Base-by-base conservation (phyloP, 2,888 invertebrate species). In the Acleris emargana region DNA sequence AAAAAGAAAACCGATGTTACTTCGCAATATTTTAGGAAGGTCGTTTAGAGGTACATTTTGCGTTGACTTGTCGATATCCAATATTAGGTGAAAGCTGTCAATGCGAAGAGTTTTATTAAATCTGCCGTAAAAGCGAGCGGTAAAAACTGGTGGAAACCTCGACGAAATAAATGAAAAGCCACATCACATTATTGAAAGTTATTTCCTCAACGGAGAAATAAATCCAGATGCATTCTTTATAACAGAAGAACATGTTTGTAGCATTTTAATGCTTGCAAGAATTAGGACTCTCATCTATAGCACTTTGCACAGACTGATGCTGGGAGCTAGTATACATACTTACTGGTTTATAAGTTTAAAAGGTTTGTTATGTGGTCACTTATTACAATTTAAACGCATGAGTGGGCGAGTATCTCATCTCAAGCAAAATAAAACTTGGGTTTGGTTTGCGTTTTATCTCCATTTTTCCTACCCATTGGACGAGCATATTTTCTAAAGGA, bases 1-100 rank as follows among this genome's bases (percentile, higher is more conserved):
- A 57, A 55, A 17, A 13, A 55, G 32, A 43, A 43, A 57, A 11
- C n/a, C 45, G 7, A 22, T 45, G 45, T 57, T n/a, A 43, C 43
- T 45, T 51, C 16, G 51, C 38, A 55, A 22, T 13, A 18, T 54
- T 32, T 51, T 32, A 52, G 32, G 49, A 62, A 50, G 5, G 18
- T 32, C 49, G 54, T 62, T 54, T 25, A 57, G 43, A 50, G 57
- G 38, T 47, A 61, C 45, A 61, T 60, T 55, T 57, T n/a, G 13
- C 38, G 51, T 61, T 25, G 51, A 61, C 57, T 66, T 61, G 17
- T 38, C 38, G 45, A 25, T 52, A 60, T 66, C 61, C 66, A 66
- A 66, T 66, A 66, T 66, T 38, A 66, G 60, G 52, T 61, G 66
- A 61, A 66, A 61, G 61, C 66, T 66, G 66, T 66, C 66, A 66